A percentile compares a stretch with the other conserved stretches of the same genome.
These are phyloP conservation scores for Melanophora roralis DNA, from an alignment of 2,888 invertebrate genomes.

Conservation along the genomic window DNA sequence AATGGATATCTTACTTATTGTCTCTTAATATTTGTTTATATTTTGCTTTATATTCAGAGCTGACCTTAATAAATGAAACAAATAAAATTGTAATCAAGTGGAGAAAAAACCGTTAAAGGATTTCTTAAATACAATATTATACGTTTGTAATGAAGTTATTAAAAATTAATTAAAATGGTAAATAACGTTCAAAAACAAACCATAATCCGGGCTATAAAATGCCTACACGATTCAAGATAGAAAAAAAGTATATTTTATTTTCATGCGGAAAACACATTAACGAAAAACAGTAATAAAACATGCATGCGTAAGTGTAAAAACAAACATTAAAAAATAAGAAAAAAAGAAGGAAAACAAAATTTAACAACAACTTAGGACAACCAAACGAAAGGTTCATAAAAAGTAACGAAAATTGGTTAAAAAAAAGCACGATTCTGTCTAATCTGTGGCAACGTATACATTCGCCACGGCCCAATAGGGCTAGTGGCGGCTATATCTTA, in stretches of 20 bases:
- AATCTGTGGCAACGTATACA: constrained; percentile 77
- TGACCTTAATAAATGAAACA: constrained; percentile 1
- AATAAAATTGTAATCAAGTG: background rate
- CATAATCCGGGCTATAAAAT: background rate
- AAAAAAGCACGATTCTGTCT: constrained; percentile 70
- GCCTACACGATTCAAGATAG: background rate
- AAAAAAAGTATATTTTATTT: background rate
- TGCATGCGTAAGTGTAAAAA: too few relatives aligned
- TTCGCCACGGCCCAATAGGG: constrained; percentile 77
- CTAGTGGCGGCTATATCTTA: constrained; percentile 76
- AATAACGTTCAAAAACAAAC: constrained; percentile 40
- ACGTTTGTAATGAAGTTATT: constrained; percentile 18
- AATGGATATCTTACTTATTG: too few relatives aligned
- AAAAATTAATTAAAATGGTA: constrained; percentile 42
- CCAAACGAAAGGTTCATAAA: background rate
- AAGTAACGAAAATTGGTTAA: constrained; percentile 7
- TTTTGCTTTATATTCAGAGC: background rate
- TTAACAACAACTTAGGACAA: background rate
- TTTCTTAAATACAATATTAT: too few relatives aligned
- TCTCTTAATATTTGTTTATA: too few relatives aligned
- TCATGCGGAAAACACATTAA: background rate
- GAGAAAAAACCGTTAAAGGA: background rate
- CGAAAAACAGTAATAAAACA: too few relatives aligned
- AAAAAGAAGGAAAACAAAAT: background rate
- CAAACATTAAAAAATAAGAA: background rate